phyloP scores from a whole-genome alignment of 1,140 invertebrate species.

The Hyposmocoma kahamanoa region DNA sequence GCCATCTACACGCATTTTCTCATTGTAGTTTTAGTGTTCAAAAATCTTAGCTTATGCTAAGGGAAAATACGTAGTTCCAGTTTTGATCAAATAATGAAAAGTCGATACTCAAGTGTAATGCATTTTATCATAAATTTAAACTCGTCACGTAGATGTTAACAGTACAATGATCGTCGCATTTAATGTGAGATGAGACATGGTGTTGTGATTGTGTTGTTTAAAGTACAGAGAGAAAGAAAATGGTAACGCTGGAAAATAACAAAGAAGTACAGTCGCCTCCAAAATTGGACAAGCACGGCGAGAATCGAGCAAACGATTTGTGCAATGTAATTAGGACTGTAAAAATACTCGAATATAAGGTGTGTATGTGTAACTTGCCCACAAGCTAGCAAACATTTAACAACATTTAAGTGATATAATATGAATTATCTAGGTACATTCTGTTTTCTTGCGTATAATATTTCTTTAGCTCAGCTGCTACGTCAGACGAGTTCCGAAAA shows the following conservation, averaged over 20 bases:
- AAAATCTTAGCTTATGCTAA: no score
- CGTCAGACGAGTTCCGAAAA: no score
- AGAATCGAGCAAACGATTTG: conserved; percentile 38
- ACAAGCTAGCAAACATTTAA: no score
- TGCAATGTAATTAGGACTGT: conserved; percentile 42
- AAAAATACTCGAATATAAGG: conserved; percentile 54
- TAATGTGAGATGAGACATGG: not conserved
- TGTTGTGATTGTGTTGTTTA: not conserved
- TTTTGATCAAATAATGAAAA: no score
- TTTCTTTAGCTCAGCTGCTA: no score
- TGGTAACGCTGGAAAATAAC: conserved; percentile 50
- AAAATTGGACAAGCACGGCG: conserved; percentile 38
- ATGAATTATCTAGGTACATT: no score
- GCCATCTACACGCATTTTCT: conserved; percentile 33
- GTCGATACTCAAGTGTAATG: no score
- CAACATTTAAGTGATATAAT: no score
- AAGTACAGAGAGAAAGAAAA: conserved; percentile 43
- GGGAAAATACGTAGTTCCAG: no score
- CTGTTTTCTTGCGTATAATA: no score
- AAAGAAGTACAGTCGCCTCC: conserved; percentile 57
- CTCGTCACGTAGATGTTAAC: not conserved
- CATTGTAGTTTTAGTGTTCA: conserved; percentile 24
- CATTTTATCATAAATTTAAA: no score
- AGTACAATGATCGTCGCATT: not conserved
- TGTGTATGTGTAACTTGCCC: no score